Conservation (phyloP, 2,888 invertebrate species). For the Oligia strigilis region DNA sequence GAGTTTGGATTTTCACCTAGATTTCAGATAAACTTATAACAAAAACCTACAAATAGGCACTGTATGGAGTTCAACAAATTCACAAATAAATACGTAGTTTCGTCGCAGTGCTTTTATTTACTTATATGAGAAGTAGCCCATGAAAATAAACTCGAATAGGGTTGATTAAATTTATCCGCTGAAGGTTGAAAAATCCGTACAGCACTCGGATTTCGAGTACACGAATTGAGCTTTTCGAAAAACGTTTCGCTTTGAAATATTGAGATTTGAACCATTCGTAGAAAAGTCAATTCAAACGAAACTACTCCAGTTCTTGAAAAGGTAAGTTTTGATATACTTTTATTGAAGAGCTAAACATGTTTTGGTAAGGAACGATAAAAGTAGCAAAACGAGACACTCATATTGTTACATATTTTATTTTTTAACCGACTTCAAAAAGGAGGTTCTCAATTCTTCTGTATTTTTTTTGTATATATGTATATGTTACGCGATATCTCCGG, state of each 20-base stretch:
- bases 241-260: constrained; percentile 40
- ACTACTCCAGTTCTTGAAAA: constrained; percentile 46
- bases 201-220: constrained; percentile 24
- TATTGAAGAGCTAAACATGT: neutral
- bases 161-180: constrained; percentile 56
- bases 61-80: neutral
- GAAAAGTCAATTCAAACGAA: constrained; percentile 19
- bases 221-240: constrained; percentile 37
- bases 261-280: constrained; percentile 35
- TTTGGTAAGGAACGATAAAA: neutral
- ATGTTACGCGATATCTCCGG: neutral
- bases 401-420: neutral
- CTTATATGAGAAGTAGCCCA: constrained; percentile 29
- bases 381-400: neutral
- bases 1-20: neutral
- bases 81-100: neutral
- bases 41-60: no score
- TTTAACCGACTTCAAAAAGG: neutral
- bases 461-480: neutral
- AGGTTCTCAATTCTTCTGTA: neutral
- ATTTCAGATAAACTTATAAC: neutral
- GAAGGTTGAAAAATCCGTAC: constrained; percentile 37
- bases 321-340: constrained; percentile 18
- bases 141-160: constrained; percentile 47
- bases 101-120: constrained; percentile 31